Evolutionary conservation across 1,140 invertebrate species (phyloP).

Genomic region (Cotesia typhae): DNA sequence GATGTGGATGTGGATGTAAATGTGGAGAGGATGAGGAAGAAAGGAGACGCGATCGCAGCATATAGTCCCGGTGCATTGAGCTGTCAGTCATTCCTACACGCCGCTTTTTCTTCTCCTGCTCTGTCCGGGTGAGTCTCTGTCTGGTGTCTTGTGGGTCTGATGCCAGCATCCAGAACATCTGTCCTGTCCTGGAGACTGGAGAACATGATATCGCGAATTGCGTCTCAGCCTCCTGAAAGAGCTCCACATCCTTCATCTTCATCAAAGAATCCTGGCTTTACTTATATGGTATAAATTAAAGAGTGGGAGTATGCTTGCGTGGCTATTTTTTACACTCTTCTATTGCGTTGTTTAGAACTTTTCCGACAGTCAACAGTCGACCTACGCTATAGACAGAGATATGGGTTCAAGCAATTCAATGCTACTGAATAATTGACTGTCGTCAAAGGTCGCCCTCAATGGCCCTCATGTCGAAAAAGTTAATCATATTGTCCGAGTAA

Average conservation of each 20-base stretch:
- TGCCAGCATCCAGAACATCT: constrained; percentile 37
- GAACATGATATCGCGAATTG: constrained; percentile 41
- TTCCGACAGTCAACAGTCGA: too few relatives aligned
- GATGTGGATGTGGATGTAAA: constrained; percentile 6
- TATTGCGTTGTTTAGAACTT: too few relatives aligned
- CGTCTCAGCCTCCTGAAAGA: constrained; percentile 17
- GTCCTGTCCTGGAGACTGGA: constrained; percentile 30
- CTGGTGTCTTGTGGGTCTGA: background rate
- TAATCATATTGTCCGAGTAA: too few relatives aligned
- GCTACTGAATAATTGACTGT: too few relatives aligned
- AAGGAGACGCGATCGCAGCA: constrained; percentile 30
- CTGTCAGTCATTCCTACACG: constrained; percentile 45
- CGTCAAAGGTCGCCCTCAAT: too few relatives aligned
- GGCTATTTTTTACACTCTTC: too few relatives aligned
- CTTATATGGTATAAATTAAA: too few relatives aligned
- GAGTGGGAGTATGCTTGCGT: too few relatives aligned
- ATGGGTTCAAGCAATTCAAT: too few relatives aligned
- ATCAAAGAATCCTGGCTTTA: too few relatives aligned
- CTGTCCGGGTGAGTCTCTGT: constrained; percentile 1
- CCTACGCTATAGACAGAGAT: too few relatives aligned
- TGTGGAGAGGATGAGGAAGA: constrained; percentile 17
- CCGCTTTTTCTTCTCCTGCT: constrained; percentile 29
- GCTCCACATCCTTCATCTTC: background rate
- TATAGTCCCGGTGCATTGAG: constrained; percentile 43
- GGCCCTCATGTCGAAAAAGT: too few relatives aligned